Base-by-base conservation (phyloP, 2,888 invertebrate genomes). In the Drosophila mettleri region DNA sequence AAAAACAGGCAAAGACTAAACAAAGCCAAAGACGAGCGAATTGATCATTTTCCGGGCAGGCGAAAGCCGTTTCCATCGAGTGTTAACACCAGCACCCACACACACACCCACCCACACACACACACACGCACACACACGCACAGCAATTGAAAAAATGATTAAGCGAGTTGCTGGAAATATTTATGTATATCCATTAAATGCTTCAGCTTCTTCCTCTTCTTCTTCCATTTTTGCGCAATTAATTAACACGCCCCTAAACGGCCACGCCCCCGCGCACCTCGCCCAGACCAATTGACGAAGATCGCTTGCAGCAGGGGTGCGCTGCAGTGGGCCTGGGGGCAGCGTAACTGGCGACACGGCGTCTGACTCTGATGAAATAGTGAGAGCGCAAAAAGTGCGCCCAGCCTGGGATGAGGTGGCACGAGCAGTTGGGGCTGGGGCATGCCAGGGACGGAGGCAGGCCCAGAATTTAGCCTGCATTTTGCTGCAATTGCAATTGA, bases 361-460 rank as follows among this genome's bases (percentile, higher is more conserved):
- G 82, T 86, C 82, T 83, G 80, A 69, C 80, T 83, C 71, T 83
- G 86, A 76, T 83, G 82, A 83, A 83, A 83, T 83, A 68, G 39
- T 34, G 31, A 45, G 48, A 24, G 38, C 3, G 16, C 22, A 4
- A 8, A 20, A 41, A 41, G 7, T 3, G 14, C n/a, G 20, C 7
- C 14, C 48, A 16, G 33, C 3, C 9, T 20, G 18, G 2, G 20
- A 6, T 16, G n/a, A 14, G 16, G 29, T 7, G 18, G 2, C n/a
- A 6, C 16, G n/a, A 14, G 16, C 22, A 7, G 10, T 20, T 18
- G 12, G 16, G 14, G 27, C 1, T 0, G 14, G 2, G 27, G 1
- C 16, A 16, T n/a, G 10, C 9, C 10, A 5, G 14, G 18, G 12
- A 27, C 20, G 46, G 43, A 45, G 24, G 43, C 43, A 45, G 27